A percentile compares a stretch with the other conserved stretches of the same genome.
These are phyloP conservation scores for Achlya flavicornis DNA, from an alignment of 2,888 invertebrate genomes.

Conservation along the genomic window DNA sequence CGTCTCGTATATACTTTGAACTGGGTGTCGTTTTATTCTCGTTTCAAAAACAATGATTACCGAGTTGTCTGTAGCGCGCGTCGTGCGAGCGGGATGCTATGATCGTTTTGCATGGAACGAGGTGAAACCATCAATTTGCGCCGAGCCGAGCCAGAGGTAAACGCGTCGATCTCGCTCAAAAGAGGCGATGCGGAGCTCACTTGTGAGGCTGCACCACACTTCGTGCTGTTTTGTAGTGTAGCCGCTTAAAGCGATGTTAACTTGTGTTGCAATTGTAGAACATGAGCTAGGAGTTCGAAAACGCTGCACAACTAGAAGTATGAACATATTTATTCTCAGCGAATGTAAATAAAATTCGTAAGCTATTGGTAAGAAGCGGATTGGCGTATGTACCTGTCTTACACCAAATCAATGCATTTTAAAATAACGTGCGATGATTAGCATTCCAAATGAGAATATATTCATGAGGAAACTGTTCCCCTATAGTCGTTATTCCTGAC, in stretches of 20 bases:
- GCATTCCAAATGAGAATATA: neutral
- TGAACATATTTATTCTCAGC: neutral
- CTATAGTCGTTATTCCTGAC: conserved; percentile 38
- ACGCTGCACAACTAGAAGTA: neutral
- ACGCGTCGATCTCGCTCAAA: conserved; percentile 64
- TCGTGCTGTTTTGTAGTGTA: conserved; percentile 50
- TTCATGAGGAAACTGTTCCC: conserved; percentile 28
- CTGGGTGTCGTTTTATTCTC: conserved; percentile 69
- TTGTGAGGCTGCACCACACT: conserved; percentile 52
- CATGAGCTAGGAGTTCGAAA: conserved; percentile 41
- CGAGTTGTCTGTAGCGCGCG: conserved; percentile 65
- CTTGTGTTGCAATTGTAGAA: conserved; percentile 51
- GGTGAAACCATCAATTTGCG: conserved; percentile 80
- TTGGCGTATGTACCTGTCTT: neutral
- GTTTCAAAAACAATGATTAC: conserved; percentile 79
- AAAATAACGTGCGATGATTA: neutral
- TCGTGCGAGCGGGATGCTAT: conserved; percentile 73
- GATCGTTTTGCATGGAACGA: conserved; percentile 78
- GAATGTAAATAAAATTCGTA: neutral
- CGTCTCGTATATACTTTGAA: conserved; percentile 70
- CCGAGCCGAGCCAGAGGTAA: conserved; percentile 62
- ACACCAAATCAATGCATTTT: neutral
- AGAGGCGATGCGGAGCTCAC: conserved; percentile 56
- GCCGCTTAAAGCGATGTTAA: conserved; percentile 21
- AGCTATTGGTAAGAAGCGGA: neutral